A percentile compares a stretch with the other conserved stretches of the same genome.
These are phyloP conservation scores for Ennomos erosarius DNA, from an alignment of 2,888 invertebrate species.

Conservation along the genomic window DNA sequence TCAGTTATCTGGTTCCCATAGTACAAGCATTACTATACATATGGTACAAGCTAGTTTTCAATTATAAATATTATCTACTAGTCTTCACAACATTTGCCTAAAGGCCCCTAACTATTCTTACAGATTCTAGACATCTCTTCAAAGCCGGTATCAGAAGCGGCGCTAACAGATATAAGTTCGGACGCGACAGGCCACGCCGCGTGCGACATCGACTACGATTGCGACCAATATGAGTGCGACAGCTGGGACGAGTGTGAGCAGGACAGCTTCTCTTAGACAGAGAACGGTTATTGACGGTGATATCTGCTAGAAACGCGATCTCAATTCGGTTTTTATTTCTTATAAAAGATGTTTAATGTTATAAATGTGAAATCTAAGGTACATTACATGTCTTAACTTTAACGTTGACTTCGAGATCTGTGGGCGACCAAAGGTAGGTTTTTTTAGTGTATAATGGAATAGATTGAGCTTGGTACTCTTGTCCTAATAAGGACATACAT, in stretches of 20 bases:
- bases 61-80: too few relatives aligned
- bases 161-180: constrained; percentile 79
- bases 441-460: constrained; percentile 14
- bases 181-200: constrained; percentile 83
- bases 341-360: too few relatives aligned
- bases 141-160: constrained; percentile 81
- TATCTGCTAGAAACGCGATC: too few relatives aligned
- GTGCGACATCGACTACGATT: constrained; percentile 82
- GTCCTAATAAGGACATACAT: constrained; percentile 9
- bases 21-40: too few relatives aligned
- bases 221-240: constrained; percentile 80
- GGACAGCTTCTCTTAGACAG: constrained; percentile 78
- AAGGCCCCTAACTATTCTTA: not conserved
- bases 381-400: too few relatives aligned
- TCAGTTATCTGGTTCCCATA: too few relatives aligned
- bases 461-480: constrained; percentile 22
- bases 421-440: too few relatives aligned
- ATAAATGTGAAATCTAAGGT: too few relatives aligned
- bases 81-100: too few relatives aligned
- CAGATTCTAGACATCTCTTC: constrained; percentile 82
- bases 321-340: too few relatives aligned
- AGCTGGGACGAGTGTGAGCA: constrained; percentile 85
- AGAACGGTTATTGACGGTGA: not conserved
- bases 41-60: too few relatives aligned
- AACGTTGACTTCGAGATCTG: too few relatives aligned